Evolutionary conservation across 2,797 vertebrate species (phyloP), one percentile per base, ranked within the genome.

Genomic region (Lithobates sylvaticus): DNA sequence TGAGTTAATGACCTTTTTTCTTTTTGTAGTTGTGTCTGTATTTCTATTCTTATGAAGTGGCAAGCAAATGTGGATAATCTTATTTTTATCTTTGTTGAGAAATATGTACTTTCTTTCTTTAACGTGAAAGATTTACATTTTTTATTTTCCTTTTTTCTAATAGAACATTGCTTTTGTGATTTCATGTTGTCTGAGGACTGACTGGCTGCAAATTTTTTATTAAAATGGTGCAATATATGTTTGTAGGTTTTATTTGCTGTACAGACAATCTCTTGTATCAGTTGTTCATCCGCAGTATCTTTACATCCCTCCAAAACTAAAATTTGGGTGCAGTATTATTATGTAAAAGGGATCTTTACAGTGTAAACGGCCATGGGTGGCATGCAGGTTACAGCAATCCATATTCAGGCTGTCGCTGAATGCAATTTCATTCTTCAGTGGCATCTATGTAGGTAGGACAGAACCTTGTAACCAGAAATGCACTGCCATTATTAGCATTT

Each of bases 231-330:
- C 69, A 64, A 42, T 81, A 73, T 71, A 10, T 42, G 21, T 61
- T 73, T 10, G 4, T 16, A 58, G 34, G 39, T 64, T 64, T 6
- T 26, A 15, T 18, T 81, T 65, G 80, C 80, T 73, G 72, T 58
- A 29, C 42, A 73, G 80, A 82, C 80, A 82, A 82, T 82, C 70
- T 23, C 32, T 39, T 61, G 13, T 16, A 54, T 54, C 50, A 54
- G 15, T 47, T 13, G 44, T 54, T 54, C 16, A 16, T 54, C 16
- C 18, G 5, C 54, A 61, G 54, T 61, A 61, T 61, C 18, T 23
- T 23, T 2, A 21, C 21, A 61, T 4, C 54, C 54, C 54, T 23
- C 5, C 21, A 26, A 71, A 68, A 27, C 23, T 2, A 12, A 16
- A 39, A 9, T 39, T 39, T 10, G 16, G 21, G 13, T 81, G 23